A percentile compares a stretch with the other conserved stretches of the same genome.
Evolutionary conservation across 2,113 vertebrate species (phyloP).

Genomic region (Myotis yumanensis): DNA sequence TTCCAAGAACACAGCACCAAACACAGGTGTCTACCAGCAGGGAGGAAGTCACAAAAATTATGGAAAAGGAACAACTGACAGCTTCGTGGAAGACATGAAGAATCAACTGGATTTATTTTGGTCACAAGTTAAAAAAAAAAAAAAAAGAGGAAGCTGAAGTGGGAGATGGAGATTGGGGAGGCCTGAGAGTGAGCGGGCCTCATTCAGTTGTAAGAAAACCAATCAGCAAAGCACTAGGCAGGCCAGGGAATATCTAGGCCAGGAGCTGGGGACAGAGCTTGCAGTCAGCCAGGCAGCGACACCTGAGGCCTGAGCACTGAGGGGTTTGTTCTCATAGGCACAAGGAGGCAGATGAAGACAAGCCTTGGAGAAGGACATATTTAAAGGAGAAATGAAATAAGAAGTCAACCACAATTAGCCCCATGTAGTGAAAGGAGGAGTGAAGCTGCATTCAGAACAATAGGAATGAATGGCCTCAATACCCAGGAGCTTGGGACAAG

Average conservation of each 20-base stretch:
- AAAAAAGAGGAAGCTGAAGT: conserved; percentile 58
- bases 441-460: neutral
- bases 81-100: conserved; percentile 10
- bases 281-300: neutral
- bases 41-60: conserved; percentile 50
- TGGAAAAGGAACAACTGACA: conserved; percentile 3
- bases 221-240: neutral
- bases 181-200: neutral
- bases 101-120: neutral
- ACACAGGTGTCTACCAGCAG: neutral
- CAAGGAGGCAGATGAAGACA: neutral
- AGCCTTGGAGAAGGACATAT: neutral
- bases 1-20: neutral
- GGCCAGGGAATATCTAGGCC: neutral
- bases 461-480: neutral
- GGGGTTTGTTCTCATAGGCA: neutral
- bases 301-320: neutral
- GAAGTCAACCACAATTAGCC: neutral
- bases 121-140: conserved; percentile 42
- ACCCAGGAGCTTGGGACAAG: neutral
- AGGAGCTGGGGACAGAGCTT: neutral
- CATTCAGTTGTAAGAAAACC: neutral
- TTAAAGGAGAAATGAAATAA: neutral
- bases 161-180: neutral
- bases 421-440: neutral